These are phyloP conservation scores for Cynoglossus semilaevis DNA, from an alignment of 2,113 vertebrate species.

Conservation along the genomic window DNA sequence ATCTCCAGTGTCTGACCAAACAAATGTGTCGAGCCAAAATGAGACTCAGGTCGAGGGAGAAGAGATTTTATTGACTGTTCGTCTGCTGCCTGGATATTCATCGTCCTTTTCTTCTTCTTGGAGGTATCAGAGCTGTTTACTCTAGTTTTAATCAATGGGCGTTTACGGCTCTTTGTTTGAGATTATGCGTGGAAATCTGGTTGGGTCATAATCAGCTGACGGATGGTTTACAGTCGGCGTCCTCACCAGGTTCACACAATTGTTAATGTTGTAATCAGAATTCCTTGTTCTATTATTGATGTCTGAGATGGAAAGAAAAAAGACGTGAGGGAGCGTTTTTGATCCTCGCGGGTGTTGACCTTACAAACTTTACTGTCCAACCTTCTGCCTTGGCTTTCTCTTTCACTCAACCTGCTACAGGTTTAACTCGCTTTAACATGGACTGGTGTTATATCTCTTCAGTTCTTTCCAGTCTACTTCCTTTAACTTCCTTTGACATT, in stretches of 20 bases:
- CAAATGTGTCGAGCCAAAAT: constrained; percentile 62
- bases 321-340: too few relatives aligned
- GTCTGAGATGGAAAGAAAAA: too few relatives aligned
- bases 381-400: not conserved
- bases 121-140: constrained; percentile 28
- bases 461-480: too few relatives aligned
- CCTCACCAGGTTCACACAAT: constrained; percentile 54
- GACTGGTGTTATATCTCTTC: too few relatives aligned
- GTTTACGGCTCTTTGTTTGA: constrained; percentile 27
- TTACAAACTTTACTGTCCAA: too few relatives aligned
- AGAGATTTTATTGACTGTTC: constrained; percentile 25
- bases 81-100: too few relatives aligned
- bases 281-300: constrained; percentile 70
- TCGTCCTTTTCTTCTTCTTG: not conserved
- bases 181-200: constrained; percentile 6
- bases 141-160: constrained; percentile 48
- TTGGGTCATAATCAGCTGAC: constrained; percentile 18
- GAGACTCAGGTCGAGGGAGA: constrained; percentile 20
- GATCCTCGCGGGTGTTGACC: too few relatives aligned
- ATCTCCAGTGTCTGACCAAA: constrained; percentile 65
- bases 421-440: too few relatives aligned
- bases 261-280: constrained; percentile 58
- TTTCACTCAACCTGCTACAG: too few relatives aligned
- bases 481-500: too few relatives aligned
- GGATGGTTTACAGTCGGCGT: constrained; percentile 32